These are phyloP conservation scores for Busseola fusca DNA, from an alignment of 2,888 invertebrate genomes.

Conservation along the genomic window DNA sequence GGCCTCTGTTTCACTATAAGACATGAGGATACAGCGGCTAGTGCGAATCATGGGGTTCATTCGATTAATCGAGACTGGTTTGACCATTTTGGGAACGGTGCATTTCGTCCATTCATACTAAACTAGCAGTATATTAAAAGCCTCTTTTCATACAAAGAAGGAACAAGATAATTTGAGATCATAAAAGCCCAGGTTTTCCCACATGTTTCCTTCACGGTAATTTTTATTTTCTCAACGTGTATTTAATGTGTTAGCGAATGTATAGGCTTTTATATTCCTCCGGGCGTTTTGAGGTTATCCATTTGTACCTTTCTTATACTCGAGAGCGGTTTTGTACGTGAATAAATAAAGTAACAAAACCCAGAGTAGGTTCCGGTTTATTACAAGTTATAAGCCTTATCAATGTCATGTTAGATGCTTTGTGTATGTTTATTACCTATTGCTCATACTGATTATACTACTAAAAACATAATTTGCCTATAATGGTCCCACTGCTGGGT, in stretches of 20 bases:
- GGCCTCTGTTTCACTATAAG: too few relatives aligned
- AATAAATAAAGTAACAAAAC: conserved; percentile 13
- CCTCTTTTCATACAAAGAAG: background rate
- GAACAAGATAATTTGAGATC: background rate
- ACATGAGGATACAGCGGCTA: too few relatives aligned
- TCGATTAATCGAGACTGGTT: too few relatives aligned
- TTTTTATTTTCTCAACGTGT: conserved; percentile 14
- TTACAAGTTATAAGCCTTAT: conserved; percentile 21
- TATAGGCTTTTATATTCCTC: conserved; percentile 19
- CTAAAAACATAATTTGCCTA: too few relatives aligned
- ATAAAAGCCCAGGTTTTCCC: background rate
- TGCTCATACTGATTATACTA: too few relatives aligned
- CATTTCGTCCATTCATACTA: too few relatives aligned
- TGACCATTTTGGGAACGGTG: too few relatives aligned
- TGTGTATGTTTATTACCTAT: background rate
- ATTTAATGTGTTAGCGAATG: conserved; percentile 4
- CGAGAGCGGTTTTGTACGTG: conserved; percentile 13
- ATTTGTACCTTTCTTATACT: conserved; percentile 33
- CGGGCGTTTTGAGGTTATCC: conserved; percentile 21
- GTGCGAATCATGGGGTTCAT: too few relatives aligned
- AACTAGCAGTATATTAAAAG: too few relatives aligned
- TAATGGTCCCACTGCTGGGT: too few relatives aligned
- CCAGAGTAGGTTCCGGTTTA: background rate
- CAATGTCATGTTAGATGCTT: conserved; percentile 7
- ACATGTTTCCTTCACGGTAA: conserved; percentile 4